Evolutionary conservation across 1,140 invertebrate species (phyloP).

Genomic region (Caenorhabditis brenneri): DNA sequence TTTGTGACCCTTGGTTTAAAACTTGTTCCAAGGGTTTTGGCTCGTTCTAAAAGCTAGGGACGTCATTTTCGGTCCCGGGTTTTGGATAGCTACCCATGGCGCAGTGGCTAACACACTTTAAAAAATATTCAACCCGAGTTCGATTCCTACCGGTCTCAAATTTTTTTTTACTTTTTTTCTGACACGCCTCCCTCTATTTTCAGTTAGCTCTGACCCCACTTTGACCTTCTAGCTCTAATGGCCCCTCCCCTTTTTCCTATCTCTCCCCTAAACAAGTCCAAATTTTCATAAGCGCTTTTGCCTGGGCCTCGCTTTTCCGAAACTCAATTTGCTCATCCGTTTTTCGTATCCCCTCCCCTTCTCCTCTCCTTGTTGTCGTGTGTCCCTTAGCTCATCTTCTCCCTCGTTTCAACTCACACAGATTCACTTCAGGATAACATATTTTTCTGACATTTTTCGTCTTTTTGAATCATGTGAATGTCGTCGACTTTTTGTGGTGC

Average conservation of each 20-base stretch:
- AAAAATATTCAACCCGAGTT: too few relatives aligned
- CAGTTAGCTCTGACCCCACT: too few relatives aligned
- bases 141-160: too few relatives aligned
- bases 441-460: neutral
- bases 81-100: too few relatives aligned
- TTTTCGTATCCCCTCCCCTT: neutral
- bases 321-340: conserved; percentile 32
- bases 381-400: neutral
- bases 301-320: too few relatives aligned
- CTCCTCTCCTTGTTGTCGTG: neutral
- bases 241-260: neutral
- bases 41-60: too few relatives aligned
- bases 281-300: conserved; percentile 39
- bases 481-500: neutral
- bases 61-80: too few relatives aligned
- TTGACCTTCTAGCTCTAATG: neutral
- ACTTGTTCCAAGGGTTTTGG: too few relatives aligned
- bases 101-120: too few relatives aligned
- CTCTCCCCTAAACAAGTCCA: neutral
- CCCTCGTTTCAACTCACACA: conserved; percentile 2
- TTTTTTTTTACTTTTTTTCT: too few relatives aligned
- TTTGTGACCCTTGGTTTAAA: too few relatives aligned
- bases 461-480: conserved; percentile 1
- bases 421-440: neutral
- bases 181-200: too few relatives aligned